Evolutionary conservation across 2,888 invertebrate genomes (phyloP), one percentile per base, ranked within the genome.

Genomic region (Ochropleura leucogaster): DNA sequence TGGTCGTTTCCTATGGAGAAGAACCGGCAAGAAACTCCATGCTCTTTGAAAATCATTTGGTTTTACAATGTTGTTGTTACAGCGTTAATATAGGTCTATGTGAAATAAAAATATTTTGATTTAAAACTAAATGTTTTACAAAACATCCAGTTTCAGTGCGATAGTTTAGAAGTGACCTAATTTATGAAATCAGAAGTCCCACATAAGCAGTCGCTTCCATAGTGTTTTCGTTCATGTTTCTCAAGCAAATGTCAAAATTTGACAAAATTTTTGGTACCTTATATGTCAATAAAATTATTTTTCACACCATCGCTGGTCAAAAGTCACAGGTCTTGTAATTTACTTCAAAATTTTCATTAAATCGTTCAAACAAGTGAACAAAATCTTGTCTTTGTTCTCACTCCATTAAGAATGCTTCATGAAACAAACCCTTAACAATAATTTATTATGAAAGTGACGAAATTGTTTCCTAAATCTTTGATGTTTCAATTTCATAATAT

Each of bases 401-500:
- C 20, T 81, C 40, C 4, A n/a, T 62, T 62, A n/a, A 7, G 12
- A 49, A 64, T 12, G 49, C 42, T 55, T 12, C 16, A 55, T 69
- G 4, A 68, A 83, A 40, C 63, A 64, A 30, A 1, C 40, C 67
- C 57, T 60, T 75, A 62, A 80, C n/a, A 49, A 40, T 44, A 62
- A 68, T 68, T 70, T 51, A 70, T 77, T 81, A 66, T 70, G 60
- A 64, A 74, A 83, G 65, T 84, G 86, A 70, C 72, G 65, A 70
- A 80, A 86, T 77, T 80, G 65, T 77, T 77, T 73, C 51, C 40
- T 16, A 46, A 65, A 63, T 72, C 69, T 81, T 86, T 79, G 74
- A 84, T 84, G 60, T 86, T 85, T 72, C 67, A 82, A 79, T 72
- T 62, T 64, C 59, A 76, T 81, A 83, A 75, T 83, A 84, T 82